Conservation (phyloP, 2,888 invertebrate genomes). For the Drosophila histrio region DNA sequence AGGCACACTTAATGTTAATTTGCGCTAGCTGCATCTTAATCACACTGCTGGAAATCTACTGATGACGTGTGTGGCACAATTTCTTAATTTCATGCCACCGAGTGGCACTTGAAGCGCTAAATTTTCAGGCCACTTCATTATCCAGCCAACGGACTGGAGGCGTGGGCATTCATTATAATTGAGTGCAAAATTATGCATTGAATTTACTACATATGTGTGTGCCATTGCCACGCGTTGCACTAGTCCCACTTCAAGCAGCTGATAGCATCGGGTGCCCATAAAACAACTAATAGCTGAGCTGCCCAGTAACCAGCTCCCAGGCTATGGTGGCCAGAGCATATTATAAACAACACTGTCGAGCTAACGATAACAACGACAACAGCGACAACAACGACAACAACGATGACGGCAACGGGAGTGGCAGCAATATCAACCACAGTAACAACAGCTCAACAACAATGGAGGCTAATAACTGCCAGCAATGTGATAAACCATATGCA, state of each 20-base stretch:
- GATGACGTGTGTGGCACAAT: conserved; percentile 43
- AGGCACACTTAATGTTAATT: conserved; percentile 62
- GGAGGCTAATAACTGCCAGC: conserved; percentile 65
- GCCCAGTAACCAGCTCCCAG: conserved; percentile 1
- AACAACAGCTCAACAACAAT: conserved; percentile 54
- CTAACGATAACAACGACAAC: conserved; percentile 55
- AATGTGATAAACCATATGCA: conserved; percentile 37
- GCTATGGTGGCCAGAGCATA: conserved; percentile 43
- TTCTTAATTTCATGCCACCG: conserved; percentile 59
- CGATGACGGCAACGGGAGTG: conserved; percentile 16
- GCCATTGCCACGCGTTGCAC: conserved; percentile 14
- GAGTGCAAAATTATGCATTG: conserved; percentile 79
- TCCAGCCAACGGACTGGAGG: conserved; percentile 36
- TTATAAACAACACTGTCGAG: conserved; percentile 65
- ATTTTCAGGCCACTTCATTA: conserved; percentile 62
- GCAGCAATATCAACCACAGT: conserved; percentile 17
- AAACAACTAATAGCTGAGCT: conserved; percentile 64
- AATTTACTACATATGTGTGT: conserved; percentile 37
- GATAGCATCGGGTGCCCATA: conserved; percentile 68
- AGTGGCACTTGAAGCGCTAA: conserved; percentile 44
- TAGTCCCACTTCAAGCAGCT: conserved; percentile 45
- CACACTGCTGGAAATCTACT: conserved; percentile 1
- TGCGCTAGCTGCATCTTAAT: conserved; percentile 40
- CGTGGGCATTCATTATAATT: conserved; percentile 72
- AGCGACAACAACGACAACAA: conserved; percentile 15